Evolutionary conservation across 1,140 invertebrate genomes (phyloP).

Genomic region (Heliothis subflexa): DNA sequence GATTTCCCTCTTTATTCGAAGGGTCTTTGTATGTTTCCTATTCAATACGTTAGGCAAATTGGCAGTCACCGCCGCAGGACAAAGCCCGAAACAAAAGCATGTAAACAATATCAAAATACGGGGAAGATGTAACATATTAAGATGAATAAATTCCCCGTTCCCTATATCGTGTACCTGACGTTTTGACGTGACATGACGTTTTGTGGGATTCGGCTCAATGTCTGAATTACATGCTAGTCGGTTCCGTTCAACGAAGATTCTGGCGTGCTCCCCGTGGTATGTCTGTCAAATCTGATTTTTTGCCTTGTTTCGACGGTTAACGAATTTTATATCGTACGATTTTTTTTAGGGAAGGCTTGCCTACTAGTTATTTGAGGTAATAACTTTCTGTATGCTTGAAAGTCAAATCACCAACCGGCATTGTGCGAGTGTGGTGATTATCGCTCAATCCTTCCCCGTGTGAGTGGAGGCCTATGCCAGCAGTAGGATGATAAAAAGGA

Average conservation of each 20-base stretch:
- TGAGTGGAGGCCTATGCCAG: too few relatives aligned
- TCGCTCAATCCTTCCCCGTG: too few relatives aligned
- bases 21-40: too few relatives aligned
- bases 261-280: conserved; percentile 16
- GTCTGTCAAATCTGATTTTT: conserved; percentile 37
- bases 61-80: too few relatives aligned
- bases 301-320: conserved; percentile 10
- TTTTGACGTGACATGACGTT: conserved; percentile 70
- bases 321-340: neutral
- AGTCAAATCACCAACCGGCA: too few relatives aligned
- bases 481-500: too few relatives aligned
- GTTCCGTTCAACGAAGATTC: conserved; percentile 52
- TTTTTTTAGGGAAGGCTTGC: neutral
- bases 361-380: too few relatives aligned
- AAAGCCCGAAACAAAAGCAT: neutral
- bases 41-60: too few relatives aligned
- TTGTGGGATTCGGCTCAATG: conserved; percentile 61
- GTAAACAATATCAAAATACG: neutral
- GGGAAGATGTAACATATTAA: conserved; percentile 18
- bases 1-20: too few relatives aligned
- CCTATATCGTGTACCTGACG: conserved; percentile 53
- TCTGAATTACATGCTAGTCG: conserved; percentile 66
- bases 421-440: too few relatives aligned
- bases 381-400: too few relatives aligned
- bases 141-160: conserved; percentile 34